Base-by-base conservation (phyloP, 2,797 vertebrate genomes). In the Craterocephalus amniculus region DNA sequence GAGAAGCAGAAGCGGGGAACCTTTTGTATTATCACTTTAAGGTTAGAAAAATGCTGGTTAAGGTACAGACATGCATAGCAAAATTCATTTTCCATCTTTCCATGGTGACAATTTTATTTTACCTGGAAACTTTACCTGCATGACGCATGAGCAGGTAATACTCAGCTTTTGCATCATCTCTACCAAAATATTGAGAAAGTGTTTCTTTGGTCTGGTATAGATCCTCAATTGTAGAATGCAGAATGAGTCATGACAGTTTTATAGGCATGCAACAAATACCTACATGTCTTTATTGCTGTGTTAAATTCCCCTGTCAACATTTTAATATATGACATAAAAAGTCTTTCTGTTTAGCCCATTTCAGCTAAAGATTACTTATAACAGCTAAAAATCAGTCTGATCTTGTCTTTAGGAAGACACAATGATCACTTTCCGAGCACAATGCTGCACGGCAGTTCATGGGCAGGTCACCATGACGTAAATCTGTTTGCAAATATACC, bases 361-460 rank as follows among this genome's bases (percentile, higher is more conserved):
- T 80, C 29, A 56, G 86, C 90, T 83, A 85, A 87, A 81, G 68
- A 87, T 88, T 88, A 71, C 67, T 72, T 65, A 67, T 63, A 31
- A 58, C 80, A 63, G 82, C 88, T 65, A 83, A 91, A 90, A 78
- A 90, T 90, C 82, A 88, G 85, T 89, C 83, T 76, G 65, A 70
- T 83, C 76, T 82, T 86, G 79, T 69, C 79, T 78, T 67, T 70
- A 67, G 35, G 18, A 22, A 85, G 68, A 78, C 61, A 52, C 58
- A 29, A 31, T 12, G 58, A 76, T 80, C 74, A 74, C 56, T 76
- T 81, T 71, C 60, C 58, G 70, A 58, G 35, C 76, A 83, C 65
- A 75, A 60, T 4, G 73, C 71, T 72, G 52, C 20, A 20, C 74
- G 43, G 57, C 73, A 59, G 88, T 90, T 92, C 82, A 89, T n/a